Base-by-base conservation (phyloP, 2,888 invertebrate species). In the Sisyra terminalis region DNA sequence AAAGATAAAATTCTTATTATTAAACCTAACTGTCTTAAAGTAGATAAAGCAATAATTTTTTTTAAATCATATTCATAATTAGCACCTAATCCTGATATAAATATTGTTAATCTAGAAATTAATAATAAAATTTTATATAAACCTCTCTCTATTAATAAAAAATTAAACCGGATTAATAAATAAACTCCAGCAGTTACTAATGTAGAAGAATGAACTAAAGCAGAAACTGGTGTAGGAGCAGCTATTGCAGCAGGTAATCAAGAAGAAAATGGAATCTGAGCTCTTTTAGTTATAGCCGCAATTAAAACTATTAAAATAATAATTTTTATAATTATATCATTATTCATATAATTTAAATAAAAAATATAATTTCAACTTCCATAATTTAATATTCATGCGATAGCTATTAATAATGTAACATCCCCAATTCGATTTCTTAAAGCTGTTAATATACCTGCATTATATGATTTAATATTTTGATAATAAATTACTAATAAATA, bases 221-320 rank as follows among this genome's bases (percentile, higher is more conserved):
- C 70, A 10, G 78, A 79, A 44, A 82, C 74, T 8, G 81, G 81
- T 0, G 81, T 83, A 29, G 82, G 82, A 36, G 81, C 82, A 0
- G 78, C 77, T 60, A 83, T 83, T 35, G 82, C 81, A 1, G 74
- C 75, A 0, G 83, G 83, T 39, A 82, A 60, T 52, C 82, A 84
- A 37, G 77, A 70, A 47, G 78, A 79, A 75, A 84, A 84, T 37
- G 83, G 82, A 68, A 83, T 73, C 61, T 84, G 81, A 55, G 82
- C 83, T 50, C 81, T 83, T 62, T 84, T 83, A 46, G 81, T 81
- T 64, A 80, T 72, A 42, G 71, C 67, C 0, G 75, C 74, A 50
- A 69, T 59, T 55, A 65, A 57, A 54, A 55, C 31, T 31, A 5
- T 31, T 3, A n/a, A 3, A 31, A 11, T n/a, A 31, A 31, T 31